Evolutionary conservation across 2,113 vertebrate species (phyloP).

Genomic region (Lycocorax pyrrhopterus): DNA sequence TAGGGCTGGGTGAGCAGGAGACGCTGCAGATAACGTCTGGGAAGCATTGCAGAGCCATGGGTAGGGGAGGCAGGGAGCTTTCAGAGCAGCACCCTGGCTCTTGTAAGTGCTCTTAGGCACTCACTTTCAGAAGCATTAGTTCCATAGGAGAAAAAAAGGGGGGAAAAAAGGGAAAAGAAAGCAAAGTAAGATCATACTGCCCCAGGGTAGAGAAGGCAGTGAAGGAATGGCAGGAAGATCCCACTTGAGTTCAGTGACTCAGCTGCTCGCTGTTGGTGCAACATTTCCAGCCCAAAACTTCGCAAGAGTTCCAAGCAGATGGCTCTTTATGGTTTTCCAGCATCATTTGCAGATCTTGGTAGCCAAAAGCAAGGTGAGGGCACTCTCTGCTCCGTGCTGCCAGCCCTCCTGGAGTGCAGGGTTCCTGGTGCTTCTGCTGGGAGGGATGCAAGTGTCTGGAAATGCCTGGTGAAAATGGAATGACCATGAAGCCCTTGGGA

Average conservation of each 20-base stretch:
- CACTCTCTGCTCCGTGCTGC: not conserved
- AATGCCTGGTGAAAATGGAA: not conserved
- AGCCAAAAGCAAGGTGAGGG: not conserved
- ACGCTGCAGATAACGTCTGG: not conserved
- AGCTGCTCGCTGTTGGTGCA: slow-evolving; percentile 44
- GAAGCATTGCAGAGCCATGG: not conserved
- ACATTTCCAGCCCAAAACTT: slow-evolving; percentile 35
- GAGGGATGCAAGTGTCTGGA: not conserved
- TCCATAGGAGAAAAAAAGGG: not conserved
- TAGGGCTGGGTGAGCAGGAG: not conserved
- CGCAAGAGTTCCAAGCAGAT: not conserved
- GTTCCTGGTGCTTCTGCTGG: not conserved
- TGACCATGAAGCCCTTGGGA: not conserved
- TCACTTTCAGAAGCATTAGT: slow-evolving; percentile 5
- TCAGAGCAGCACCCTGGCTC: not conserved
- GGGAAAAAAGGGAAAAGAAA: not conserved
- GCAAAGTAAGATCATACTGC: not conserved
- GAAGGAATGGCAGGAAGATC: slow-evolving; percentile 27
- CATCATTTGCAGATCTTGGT: not conserved
- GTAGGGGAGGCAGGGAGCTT: not conserved
- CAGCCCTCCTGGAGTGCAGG: not conserved
- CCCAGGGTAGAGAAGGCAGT: slow-evolving; percentile 7
- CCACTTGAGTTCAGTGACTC: slow-evolving; percentile 39
- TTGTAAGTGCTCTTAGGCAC: not conserved
- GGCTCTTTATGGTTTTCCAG: not conserved